A percentile compares a stretch with the other conserved stretches of the same genome.
Conservation (phyloP, 2,888 invertebrate species). For the Drosophila emarginata region DNA sequence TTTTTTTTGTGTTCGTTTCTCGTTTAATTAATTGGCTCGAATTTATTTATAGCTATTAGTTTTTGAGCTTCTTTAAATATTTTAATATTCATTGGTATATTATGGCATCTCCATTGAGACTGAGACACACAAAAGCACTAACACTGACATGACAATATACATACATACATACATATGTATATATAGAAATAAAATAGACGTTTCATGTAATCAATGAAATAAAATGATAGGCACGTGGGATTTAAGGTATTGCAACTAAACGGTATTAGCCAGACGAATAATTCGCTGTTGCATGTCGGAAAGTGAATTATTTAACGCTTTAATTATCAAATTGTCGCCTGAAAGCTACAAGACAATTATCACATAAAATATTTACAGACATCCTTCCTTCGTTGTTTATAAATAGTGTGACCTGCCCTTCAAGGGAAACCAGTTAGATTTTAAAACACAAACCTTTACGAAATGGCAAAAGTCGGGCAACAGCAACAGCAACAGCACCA, state of each 20-base stretch:
- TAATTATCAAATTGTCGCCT: background rate
- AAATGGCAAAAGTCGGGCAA: background rate
- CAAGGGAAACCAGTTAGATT: constrained; percentile 7
- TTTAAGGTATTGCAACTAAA: background rate
- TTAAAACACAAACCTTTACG: background rate
- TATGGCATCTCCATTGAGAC: constrained; percentile 24
- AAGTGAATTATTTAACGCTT: constrained; percentile 8
- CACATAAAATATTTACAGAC: constrained; percentile 21
- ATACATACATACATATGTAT: no score
- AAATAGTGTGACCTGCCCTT: background rate
- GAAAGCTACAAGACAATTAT: constrained; percentile 21
- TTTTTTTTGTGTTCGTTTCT: constrained; percentile 29
- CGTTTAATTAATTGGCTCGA: constrained; percentile 60
- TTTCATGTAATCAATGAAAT: constrained; percentile 7
- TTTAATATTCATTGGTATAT: constrained; percentile 56
- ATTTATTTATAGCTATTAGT: constrained; percentile 53
- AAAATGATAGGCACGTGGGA: constrained; percentile 1
- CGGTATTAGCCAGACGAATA: background rate
- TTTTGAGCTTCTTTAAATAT: constrained; percentile 44
- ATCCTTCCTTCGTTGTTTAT: background rate
- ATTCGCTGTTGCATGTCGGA: background rate
- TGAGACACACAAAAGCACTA: background rate
- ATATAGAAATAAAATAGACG: background rate
- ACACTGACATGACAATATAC: constrained; percentile 2
- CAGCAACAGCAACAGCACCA: constrained; percentile 2